These are phyloP conservation scores for Melanerpes aurifrons DNA, from an alignment of 2,113 vertebrate genomes.

Conservation along the genomic window DNA sequence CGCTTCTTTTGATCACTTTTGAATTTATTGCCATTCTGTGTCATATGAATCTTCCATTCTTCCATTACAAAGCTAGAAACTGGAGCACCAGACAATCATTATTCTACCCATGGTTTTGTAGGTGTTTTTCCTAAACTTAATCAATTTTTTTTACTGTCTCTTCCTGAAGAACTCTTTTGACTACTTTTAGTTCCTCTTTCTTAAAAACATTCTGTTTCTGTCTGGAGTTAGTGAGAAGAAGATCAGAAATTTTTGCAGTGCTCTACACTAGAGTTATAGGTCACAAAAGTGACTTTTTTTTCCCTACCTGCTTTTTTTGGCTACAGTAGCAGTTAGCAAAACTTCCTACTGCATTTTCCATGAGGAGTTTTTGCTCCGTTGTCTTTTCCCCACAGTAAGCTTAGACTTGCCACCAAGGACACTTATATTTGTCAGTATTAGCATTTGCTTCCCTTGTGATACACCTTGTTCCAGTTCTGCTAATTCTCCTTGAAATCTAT, in stretches of 20 bases:
- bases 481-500: background rate
- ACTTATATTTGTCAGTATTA: background rate
- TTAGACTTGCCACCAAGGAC: background rate
- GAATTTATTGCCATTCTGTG: background rate
- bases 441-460: background rate
- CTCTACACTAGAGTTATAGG: background rate
- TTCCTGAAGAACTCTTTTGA: background rate
- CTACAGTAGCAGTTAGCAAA: background rate
- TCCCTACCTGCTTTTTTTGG: background rate
- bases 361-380: background rate
- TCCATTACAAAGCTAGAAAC: conserved; percentile 24
- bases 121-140: background rate
- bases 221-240: background rate
- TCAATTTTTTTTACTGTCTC: background rate
- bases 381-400: background rate
- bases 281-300: background rate
- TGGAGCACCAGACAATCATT: conserved; percentile 21
- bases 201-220: background rate
- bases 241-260: background rate
- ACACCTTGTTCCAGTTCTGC: background rate
- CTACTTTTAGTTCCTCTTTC: background rate
- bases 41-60: conserved; percentile 5
- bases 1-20: conserved; percentile 52
- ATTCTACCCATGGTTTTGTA: background rate
- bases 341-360: background rate